phyloP scores from a whole-genome alignment of 2,797 vertebrate genomes.

The Gobio occitaniae region DNA sequence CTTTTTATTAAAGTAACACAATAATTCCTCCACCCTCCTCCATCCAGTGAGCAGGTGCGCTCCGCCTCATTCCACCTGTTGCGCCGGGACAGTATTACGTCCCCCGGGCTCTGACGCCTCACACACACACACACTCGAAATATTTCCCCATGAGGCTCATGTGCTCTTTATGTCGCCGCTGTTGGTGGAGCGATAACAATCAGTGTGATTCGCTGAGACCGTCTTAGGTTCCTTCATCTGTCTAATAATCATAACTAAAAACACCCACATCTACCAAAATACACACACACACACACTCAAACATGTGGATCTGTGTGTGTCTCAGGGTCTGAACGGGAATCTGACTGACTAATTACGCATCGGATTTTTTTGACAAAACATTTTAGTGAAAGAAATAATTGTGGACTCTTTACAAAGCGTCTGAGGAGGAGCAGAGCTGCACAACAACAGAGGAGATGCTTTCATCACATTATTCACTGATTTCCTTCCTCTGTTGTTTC shows the following conservation, averaged over 20 bases:
- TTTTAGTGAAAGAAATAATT: neutral
- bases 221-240: neutral
- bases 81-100: constrained; percentile 65
- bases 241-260: neutral
- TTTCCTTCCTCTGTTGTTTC: neutral
- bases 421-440: no score
- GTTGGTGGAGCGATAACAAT: neutral
- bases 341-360: neutral
- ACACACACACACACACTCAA: neutral
- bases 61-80: constrained; percentile 75
- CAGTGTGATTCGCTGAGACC: neutral
- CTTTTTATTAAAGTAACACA: constrained; percentile 12
- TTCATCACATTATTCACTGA: neutral
- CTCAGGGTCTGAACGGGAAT: neutral
- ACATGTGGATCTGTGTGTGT: neutral
- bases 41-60: constrained; percentile 67
- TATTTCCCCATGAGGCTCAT: neutral
- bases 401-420: neutral
- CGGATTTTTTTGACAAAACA: neutral
- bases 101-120: constrained; percentile 21
- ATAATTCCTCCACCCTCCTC: neutral
- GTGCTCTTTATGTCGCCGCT: neutral
- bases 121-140: constrained; percentile 17
- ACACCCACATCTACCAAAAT: neutral
- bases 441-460: neutral